These are phyloP conservation scores for Bagarius yarrelli DNA, from an alignment of 2,113 vertebrate species.

Conservation along the genomic window DNA sequence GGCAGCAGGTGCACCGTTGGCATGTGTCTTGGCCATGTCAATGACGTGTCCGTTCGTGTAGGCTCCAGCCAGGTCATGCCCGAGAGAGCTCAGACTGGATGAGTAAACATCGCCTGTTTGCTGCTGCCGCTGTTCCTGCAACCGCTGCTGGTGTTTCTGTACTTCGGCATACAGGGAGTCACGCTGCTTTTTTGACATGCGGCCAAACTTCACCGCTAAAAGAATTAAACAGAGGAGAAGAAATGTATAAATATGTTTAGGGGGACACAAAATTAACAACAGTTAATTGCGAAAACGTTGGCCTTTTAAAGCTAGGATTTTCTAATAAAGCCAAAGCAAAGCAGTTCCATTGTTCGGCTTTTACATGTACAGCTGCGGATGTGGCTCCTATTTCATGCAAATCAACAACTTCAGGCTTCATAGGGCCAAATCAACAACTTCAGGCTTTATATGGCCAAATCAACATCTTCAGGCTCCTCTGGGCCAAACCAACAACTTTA, in stretches of 20 bases:
- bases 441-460: too few relatives aligned
- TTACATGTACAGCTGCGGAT: too few relatives aligned
- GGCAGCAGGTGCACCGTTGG: constrained; percentile 64
- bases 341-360: neutral
- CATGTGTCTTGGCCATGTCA: constrained; percentile 88
- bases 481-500: too few relatives aligned
- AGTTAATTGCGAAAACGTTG: neutral
- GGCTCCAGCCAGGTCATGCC: constrained; percentile 83
- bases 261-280: neutral
- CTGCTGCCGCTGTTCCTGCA: constrained; percentile 90
- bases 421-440: too few relatives aligned
- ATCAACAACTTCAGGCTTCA: too few relatives aligned
- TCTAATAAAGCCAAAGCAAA: neutral
- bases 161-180: constrained; percentile 97
- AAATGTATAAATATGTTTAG: neutral
- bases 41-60: constrained; percentile 91
- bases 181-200: constrained; percentile 99
- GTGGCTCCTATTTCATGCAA: too few relatives aligned
- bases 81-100: constrained; percentile 85
- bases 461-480: neutral
- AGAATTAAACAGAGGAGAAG: neutral
- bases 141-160: constrained; percentile 94
- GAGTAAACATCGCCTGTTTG: constrained; percentile 92
- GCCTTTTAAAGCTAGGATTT: neutral
- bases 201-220: constrained; percentile 95